A percentile compares a stretch with the other conserved stretches of the same genome.
These are phyloP conservation scores for Aleadryas rufinucha DNA, from an alignment of 2,113 vertebrate genomes.

Conservation along the genomic window DNA sequence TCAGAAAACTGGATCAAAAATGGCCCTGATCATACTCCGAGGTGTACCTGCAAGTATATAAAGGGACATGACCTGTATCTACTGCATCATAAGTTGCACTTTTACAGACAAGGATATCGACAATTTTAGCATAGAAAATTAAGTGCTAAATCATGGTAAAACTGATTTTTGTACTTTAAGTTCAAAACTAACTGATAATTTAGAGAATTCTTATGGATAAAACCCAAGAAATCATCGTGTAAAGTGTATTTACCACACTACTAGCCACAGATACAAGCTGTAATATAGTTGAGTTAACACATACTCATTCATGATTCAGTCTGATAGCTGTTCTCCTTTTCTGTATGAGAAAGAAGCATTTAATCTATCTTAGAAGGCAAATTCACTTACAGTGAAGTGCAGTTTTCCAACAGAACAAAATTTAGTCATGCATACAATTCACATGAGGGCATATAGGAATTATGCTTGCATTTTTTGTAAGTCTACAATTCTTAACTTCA, in stretches of 20 bases:
- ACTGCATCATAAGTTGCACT: not conserved
- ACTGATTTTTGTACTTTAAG: not conserved
- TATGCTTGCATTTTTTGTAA: not conserved
- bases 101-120: not conserved
- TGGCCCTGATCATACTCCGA: not conserved
- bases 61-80: not conserved
- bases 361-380: not conserved
- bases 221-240: not conserved
- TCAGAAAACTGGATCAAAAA: not conserved
- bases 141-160: not conserved
- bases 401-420: not conserved
- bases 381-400: not conserved
- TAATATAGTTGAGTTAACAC: not conserved
- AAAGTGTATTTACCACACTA: not conserved
- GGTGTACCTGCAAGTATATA: not conserved
- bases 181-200: not conserved
- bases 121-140: not conserved
- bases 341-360: not conserved
- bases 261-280: not conserved
- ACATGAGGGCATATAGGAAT: not conserved
- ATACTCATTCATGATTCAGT: not conserved
- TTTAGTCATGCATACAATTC: not conserved
- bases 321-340: not conserved
- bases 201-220: not conserved
- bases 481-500: not conserved